Base-by-base conservation (phyloP, 2,113 vertebrate genomes). In the Tupaia tana region DNA sequence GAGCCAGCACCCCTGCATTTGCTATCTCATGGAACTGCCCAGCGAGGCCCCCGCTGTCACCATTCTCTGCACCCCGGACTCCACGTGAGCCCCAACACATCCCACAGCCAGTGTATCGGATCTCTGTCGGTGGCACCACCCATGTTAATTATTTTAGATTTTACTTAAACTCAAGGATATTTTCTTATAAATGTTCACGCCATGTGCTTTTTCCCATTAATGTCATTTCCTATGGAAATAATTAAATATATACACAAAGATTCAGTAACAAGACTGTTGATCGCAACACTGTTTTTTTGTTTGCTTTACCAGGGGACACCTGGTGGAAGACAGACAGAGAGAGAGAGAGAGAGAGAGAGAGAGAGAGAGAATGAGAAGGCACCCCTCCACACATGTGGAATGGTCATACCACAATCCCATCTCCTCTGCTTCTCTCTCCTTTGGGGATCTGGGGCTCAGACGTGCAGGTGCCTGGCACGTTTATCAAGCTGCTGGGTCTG, bases 161-260 rank as follows among this genome's bases (percentile, higher is more conserved):
- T 80, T 61, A 43, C 86, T 90, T 56, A 80, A 75, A 4, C 29
- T 9, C 8, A 71, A n/a, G n/a, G 31, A 64, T 56, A 25, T 91
- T 69, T 86, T 89, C 66, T 95, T 31, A 2, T 27, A 59, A 43
- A 77, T 58, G 22, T 20, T 14, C 19, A 22, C 5, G 43, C 25
- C 66, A 59, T 58, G 14, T 64, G 18, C 16, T 81, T 95, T 87
- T 7, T 58, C n/a, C 59, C 27, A 58, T 13, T 34, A 11, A 20
- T 58, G n/a, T 69, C 25, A 69, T 71, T 93, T 93, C 43, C 59
- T 84, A 3, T 58, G 80, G 80, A 90, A 93, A 81, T 70, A 81
- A 85, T 64, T 34, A 43, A 86, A 91, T 63, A 31, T 29, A 1
- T 64, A 31, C 24, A 71, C 69, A 84, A 59, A 91, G 52, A 61